Conservation (phyloP, 2,113 vertebrate genomes). For the Tychaedon coryphoeus region DNA sequence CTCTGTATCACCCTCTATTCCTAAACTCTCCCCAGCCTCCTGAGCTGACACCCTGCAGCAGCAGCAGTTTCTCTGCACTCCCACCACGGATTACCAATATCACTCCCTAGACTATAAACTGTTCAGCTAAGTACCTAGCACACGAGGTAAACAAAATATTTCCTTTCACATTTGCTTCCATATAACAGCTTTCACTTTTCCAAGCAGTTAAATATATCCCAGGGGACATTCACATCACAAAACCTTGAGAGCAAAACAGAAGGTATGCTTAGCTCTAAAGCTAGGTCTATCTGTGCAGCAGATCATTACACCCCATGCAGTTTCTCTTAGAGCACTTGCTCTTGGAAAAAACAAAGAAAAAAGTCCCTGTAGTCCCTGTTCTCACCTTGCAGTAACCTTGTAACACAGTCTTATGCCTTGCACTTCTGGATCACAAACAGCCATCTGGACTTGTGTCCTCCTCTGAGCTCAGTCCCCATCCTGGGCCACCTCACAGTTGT, state of each 20-base stretch:
- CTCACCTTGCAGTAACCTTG: constrained; percentile 56
- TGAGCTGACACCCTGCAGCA: not conserved
- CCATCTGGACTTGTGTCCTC: constrained; percentile 64
- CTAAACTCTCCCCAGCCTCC: not conserved
- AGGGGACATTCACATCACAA: accelerated
- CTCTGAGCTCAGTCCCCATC: not conserved
- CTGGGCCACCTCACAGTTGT: constrained; percentile 20
- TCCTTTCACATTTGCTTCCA: not conserved
- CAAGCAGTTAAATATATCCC: not conserved
- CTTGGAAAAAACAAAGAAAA: too few relatives aligned
- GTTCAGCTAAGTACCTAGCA: not conserved
- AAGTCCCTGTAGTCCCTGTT: not conserved
- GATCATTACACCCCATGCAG: not conserved
- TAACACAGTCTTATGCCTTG: not conserved
- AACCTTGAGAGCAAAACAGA: not conserved
- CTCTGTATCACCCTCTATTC: not conserved
- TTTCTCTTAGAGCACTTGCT: not conserved
- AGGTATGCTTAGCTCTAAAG: not conserved
- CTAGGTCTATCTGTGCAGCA: not conserved
- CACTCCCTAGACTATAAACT: not conserved
- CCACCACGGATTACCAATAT: not conserved
- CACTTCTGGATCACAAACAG: constrained; percentile 28
- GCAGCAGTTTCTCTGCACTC: not conserved
- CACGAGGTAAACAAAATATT: not conserved
- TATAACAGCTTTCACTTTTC: not conserved